phyloP scores from a whole-genome alignment of 2,888 invertebrate species.

The Cephus nigrinus region DNA sequence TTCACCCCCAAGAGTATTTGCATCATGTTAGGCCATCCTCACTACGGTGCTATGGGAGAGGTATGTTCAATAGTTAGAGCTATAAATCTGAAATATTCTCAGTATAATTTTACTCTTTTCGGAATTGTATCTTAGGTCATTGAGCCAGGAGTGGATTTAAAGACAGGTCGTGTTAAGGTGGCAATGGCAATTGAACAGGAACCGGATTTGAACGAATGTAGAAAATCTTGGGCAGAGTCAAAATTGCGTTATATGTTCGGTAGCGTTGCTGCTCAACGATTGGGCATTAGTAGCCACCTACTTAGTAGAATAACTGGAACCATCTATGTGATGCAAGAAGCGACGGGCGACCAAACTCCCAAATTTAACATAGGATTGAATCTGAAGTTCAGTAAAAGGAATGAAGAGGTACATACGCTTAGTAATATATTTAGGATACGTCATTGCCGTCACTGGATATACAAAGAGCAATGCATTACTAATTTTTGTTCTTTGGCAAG shows the following conservation, averaged over 20 bases:
- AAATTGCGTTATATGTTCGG: conserved; percentile 69
- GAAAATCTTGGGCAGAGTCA: conserved; percentile 52
- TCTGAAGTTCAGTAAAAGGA: conserved; percentile 86
- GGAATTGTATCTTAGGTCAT: conserved; percentile 67
- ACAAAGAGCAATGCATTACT: conserved; percentile 13
- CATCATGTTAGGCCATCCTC: conserved; percentile 82
- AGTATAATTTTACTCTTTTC: conserved; percentile 20
- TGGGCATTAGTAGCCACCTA: conserved; percentile 77
- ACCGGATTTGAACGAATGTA: conserved; percentile 62
- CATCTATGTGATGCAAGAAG: conserved; percentile 74
- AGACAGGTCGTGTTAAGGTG: conserved; percentile 74
- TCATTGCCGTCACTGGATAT: neutral
- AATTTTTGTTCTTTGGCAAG: conserved; percentile 50
- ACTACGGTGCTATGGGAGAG: conserved; percentile 84
- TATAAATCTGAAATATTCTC: conserved; percentile 41
- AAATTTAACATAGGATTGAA: conserved; percentile 90
- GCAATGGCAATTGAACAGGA: conserved; percentile 68
- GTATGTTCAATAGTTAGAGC: conserved; percentile 66
- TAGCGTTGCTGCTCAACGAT: conserved; percentile 71
- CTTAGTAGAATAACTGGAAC: conserved; percentile 90
- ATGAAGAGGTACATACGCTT: conserved; percentile 71
- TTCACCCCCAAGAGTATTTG: conserved; percentile 77
- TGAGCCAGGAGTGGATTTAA: conserved; percentile 68
- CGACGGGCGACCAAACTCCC: conserved; percentile 66
- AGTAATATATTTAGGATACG: neutral